Evolutionary conservation across 2,113 vertebrate genomes (phyloP).

Genomic region (Emydocephalus ijimae): DNA sequence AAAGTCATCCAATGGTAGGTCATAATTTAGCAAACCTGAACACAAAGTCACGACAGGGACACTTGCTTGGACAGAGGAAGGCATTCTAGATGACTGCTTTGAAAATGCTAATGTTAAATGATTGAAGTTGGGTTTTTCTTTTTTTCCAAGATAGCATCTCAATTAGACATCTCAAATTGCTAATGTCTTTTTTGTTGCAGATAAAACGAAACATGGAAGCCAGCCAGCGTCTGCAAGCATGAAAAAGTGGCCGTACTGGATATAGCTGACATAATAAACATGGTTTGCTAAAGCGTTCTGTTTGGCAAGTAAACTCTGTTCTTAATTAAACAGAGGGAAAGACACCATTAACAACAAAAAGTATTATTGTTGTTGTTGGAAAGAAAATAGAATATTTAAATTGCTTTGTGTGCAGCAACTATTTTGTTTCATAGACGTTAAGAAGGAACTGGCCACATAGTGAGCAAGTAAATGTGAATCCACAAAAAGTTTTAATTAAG

Average conservation of each 20-base stretch:
- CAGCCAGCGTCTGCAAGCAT: background rate
- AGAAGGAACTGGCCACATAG: background rate
- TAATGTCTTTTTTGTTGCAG: slow-evolving; percentile 10
- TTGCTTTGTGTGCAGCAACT: background rate
- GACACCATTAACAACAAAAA: background rate
- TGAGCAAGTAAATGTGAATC: background rate
- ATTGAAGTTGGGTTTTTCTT: slow-evolving; percentile 10
- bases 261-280: background rate
- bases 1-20: too few relatives aligned
- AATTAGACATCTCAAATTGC: slow-evolving; percentile 27
- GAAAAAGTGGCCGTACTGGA: background rate
- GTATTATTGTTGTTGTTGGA: background rate
- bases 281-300: slow-evolving; percentile 13
- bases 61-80: background rate
- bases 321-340: background rate
- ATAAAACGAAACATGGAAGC: slow-evolving; percentile 41
- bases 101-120: background rate
- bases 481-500: background rate
- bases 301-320: slow-evolving; percentile 13
- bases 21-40: background rate
- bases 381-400: background rate
- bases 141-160: slow-evolving; percentile 11
- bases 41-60: background rate
- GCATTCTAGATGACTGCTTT: background rate
- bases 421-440: background rate